Base-by-base conservation (phyloP, 2,113 vertebrate species). In the Mesembrinibis cayennensis region DNA sequence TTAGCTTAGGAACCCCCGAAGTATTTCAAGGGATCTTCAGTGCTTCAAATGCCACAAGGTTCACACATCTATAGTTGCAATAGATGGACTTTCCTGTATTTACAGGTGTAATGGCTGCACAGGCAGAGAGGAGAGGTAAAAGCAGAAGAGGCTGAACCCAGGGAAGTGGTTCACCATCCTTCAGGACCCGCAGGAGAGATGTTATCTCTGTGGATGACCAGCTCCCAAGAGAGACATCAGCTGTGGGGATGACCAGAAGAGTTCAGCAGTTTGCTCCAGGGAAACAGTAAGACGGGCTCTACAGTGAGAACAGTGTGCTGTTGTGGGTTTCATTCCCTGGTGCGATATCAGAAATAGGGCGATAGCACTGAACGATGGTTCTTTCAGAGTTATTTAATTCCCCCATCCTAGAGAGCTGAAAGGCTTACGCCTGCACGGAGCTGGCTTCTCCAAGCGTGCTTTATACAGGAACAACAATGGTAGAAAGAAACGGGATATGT, bases 381-480 rank as follows among this genome's bases (percentile, higher is more conserved):
- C 16, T 88, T 94, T 88, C 26, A 17, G 11, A 25, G 45, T 45
- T 91, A 10, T 45, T 92, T 74, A 50, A 79, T 62, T 67, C 9
- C 8, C 6, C 7, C 3, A 3, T 71, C 42, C 22, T 25, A 25
- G 27, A 38, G 18, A 87, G 59, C 14, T 1, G 3, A 77, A 63
- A 14, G 11, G 13, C 8, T 45, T 80, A 20, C 0, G 0, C 23
- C 13, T 59, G 20, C 7, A 22, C 0, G 4, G 44, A 55, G 3
- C 16, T 74, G 42, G 11, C 47, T 87, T 36, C 45, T 82, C 34
- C 23, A 14, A 7, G 15, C 25, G 14, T 7, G 7, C 27, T 34
- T 72, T 72, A 12, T 36, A 9, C 22, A 87, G 26, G 30, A 85
- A 13, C 16, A 76, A 5, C 32, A 59, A 2, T 9, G 15, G 23